Evolutionary conservation across 2,113 vertebrate species (phyloP).

Genomic region (Eupsittula cactorum): DNA sequence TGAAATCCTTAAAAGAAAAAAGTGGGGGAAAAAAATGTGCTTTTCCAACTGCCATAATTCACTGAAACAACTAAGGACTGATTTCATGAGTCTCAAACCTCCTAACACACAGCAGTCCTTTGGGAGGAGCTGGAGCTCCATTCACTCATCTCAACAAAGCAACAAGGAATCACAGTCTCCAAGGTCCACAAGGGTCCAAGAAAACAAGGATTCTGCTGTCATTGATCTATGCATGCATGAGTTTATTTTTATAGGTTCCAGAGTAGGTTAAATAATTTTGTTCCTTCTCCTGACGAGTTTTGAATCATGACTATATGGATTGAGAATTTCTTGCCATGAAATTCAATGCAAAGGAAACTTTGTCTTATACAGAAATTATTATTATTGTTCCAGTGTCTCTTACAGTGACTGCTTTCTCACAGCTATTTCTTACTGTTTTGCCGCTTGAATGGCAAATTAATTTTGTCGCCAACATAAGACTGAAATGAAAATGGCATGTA

Average conservation of each 20-base stretch:
- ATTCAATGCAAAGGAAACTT: background rate
- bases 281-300: background rate
- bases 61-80: background rate
- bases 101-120: background rate
- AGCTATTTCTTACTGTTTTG: background rate
- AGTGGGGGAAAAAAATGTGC: fast-evolving
- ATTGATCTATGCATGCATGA: background rate
- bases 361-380: background rate
- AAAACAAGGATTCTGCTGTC: background rate
- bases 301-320: background rate
- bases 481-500: background rate
- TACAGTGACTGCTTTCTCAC: background rate
- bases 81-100: background rate
- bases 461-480: background rate
- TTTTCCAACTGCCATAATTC: background rate
- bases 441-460: background rate
- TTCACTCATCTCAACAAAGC: background rate
- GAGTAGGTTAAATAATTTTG: background rate
- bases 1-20: background rate
- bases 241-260: background rate
- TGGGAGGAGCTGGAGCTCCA: background rate
- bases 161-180: background rate
- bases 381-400: background rate
- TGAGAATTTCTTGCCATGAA: background rate
- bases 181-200: background rate